A percentile compares a stretch with the other conserved stretches of the same genome.
phyloP scores from a whole-genome alignment of 2,797 vertebrate species.

The Poeciliopsis paucimaculata region DNA sequence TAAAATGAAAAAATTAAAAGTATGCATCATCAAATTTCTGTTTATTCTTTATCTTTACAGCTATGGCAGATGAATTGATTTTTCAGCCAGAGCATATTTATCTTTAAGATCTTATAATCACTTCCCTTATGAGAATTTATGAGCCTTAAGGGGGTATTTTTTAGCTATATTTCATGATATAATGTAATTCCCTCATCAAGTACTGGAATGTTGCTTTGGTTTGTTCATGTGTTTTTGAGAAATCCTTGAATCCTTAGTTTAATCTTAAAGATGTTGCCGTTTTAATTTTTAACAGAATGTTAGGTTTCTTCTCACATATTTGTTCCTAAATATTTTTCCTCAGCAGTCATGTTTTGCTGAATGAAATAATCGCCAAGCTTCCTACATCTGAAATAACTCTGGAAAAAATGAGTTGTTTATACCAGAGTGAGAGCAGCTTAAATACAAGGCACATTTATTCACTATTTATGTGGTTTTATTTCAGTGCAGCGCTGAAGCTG shows the following conservation, averaged over 20 bases:
- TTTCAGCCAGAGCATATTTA: neutral
- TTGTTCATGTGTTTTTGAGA: neutral
- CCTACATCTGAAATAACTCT: neutral
- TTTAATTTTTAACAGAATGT: neutral
- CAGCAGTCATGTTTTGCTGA: neutral
- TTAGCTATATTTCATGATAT: neutral
- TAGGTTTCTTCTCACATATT: neutral
- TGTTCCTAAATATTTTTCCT: neutral
- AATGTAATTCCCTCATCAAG: neutral
- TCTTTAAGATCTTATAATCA: neutral
- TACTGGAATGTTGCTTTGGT: neutral
- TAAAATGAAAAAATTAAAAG: neutral
- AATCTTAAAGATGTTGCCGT: neutral
- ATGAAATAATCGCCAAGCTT: neutral
- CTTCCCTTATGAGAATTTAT: neutral
- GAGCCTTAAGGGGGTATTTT: neutral
- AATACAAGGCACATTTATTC: constrained; percentile 24
- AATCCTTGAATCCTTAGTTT: neutral
- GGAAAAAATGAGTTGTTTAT: constrained; percentile 47
- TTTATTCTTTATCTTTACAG: neutral
- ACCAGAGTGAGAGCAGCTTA: constrained; percentile 31
- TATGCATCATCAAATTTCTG: neutral
- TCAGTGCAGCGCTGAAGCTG: constrained; percentile 38
- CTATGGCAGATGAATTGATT: neutral
- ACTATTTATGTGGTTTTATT: constrained; percentile 61